These are phyloP conservation scores for Antechinus stuartii DNA, from an alignment of 2,113 vertebrate genomes.

Conservation along the genomic window DNA sequence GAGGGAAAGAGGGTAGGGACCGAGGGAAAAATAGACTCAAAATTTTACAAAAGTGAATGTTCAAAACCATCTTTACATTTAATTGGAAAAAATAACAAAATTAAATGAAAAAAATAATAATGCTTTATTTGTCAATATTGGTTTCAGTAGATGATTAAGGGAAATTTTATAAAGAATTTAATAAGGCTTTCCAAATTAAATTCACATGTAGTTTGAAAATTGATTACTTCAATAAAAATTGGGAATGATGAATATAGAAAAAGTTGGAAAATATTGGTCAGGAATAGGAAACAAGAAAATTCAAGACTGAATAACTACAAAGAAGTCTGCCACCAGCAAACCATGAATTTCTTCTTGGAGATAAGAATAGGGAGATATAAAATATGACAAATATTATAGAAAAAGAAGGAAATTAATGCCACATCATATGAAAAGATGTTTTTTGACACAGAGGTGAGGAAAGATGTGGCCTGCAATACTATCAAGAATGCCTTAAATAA, in stretches of 20 bases:
- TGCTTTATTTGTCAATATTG: neutral
- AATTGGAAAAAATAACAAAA: too few relatives aligned
- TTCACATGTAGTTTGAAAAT: neutral
- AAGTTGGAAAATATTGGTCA: neutral
- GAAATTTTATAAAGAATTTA: neutral
- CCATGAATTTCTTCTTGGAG: neutral
- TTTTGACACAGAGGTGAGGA: neutral
- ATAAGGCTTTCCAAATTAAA: neutral
- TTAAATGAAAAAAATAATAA: too few relatives aligned
- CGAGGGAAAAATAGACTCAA: too few relatives aligned
- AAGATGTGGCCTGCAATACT: neutral
- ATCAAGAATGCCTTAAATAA: neutral
- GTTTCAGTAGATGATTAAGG: neutral
- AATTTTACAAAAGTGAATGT: too few relatives aligned
- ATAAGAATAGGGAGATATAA: neutral
- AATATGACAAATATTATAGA: neutral
- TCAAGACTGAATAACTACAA: neutral
- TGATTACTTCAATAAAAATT: neutral
- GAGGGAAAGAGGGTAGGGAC: too few relatives aligned
- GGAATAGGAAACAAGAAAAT: neutral
- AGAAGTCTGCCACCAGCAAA: neutral
- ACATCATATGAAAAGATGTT: neutral
- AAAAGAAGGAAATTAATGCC: too few relatives aligned
- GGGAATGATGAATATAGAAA: neutral
- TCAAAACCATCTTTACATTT: too few relatives aligned